Conservation (phyloP, 2,888 invertebrate species). For the Meganola albula region DNA sequence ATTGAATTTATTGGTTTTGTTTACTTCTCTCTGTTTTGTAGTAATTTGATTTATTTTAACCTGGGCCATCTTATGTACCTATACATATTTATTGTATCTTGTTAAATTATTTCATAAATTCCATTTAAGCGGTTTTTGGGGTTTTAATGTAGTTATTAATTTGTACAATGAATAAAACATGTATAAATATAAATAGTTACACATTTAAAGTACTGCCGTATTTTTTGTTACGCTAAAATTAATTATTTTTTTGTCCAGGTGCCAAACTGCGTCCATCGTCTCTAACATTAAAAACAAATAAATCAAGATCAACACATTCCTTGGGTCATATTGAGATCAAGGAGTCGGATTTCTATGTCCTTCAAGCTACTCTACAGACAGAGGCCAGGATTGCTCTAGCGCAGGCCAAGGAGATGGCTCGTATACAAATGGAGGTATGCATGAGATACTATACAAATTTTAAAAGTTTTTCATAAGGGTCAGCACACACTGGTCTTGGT, state of each 20-base stretch:
- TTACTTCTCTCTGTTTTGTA: slow-evolving; percentile 3
- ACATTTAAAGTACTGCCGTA: too few relatives aligned
- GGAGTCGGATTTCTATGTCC: slow-evolving; percentile 88
- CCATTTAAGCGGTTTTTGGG: too few relatives aligned
- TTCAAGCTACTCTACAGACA: slow-evolving; percentile 89
- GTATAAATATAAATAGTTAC: too few relatives aligned
- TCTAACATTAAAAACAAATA: slow-evolving; percentile 59
- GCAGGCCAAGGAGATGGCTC: slow-evolving; percentile 94
- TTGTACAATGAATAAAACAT: too few relatives aligned
- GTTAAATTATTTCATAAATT: too few relatives aligned
- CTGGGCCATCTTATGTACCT: too few relatives aligned
- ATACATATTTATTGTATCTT: too few relatives aligned
- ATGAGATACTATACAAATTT: too few relatives aligned
- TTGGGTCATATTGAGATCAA: slow-evolving; percentile 62
- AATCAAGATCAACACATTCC: slow-evolving; percentile 71
- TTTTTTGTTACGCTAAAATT: not conserved
- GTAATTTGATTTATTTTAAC: too few relatives aligned
- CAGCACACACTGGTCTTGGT: too few relatives aligned
- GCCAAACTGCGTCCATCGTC: slow-evolving; percentile 65
- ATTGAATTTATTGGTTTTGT: not conserved
- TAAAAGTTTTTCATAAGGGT: too few relatives aligned
- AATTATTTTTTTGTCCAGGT: slow-evolving; percentile 36
- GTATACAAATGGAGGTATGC: slow-evolving; percentile 94
- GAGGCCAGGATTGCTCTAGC: slow-evolving; percentile 92
- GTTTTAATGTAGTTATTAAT: too few relatives aligned